Evolutionary conservation across 2,797 vertebrate genomes (phyloP), one percentile per base, ranked within the genome.

Genomic region (Sebastes elongatus): DNA sequence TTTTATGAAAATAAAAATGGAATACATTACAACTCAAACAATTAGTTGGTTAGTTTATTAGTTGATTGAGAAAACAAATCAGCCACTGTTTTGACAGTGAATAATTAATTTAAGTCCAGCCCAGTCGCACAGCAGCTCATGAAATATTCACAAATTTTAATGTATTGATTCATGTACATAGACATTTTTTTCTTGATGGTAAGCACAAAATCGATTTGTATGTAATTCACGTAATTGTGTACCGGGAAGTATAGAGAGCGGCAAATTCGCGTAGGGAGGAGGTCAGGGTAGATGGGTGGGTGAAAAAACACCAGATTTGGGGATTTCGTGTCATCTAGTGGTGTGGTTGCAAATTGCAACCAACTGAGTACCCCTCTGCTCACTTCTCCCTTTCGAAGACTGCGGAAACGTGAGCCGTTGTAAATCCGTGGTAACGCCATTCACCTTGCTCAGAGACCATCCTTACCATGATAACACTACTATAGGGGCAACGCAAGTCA

Each of bases 211-310:
- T 42, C 13, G 0, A 42, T 42, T 14, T 14, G 13, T 42, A 42
- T 42, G 38, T 42, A 2, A 14, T 42, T 0, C 5, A 42, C 5
- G 38, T 42, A 14, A 42, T 42, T 38, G 35, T 38, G 35, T 0
- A 38, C 35, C 2, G 35, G 35, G 38, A 42, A 14, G 38, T 42
- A 42, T 42, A 14, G 38, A 42, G 38, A 42, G 13, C 13, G 0
- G 38, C 5, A 0, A 42, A 42, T 0, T 0, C 2, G 38, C 5
- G 0, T 14, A 14, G 0, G 38, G 2, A 42, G 38, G 38, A 42
- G 38, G 38, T 42, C 0, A 0, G 1, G 13, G 38, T 42, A 5
- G 13, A 14, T 42, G 38, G 38, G 38, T 42, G 38, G 38, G 1
- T 42, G 38, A 42, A 42, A 42, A 14, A 42, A 13, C 35, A 38